Base-by-base conservation (phyloP, 64 coral and sea anemone genomes). In the Acropora tenuis region DNA sequence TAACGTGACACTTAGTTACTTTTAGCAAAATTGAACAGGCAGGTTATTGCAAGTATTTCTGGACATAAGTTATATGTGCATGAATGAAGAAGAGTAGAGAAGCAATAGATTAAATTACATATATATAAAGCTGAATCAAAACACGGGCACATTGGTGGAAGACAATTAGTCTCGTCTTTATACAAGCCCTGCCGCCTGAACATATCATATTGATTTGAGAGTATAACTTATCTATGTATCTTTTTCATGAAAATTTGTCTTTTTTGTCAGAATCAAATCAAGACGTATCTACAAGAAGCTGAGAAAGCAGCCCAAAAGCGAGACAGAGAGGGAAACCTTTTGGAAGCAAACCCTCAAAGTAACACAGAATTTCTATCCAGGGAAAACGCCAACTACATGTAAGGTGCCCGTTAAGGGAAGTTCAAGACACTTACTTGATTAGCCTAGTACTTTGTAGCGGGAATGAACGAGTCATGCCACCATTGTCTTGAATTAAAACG, bases 301-400 rank as follows among this genome's bases (percentile, higher is more conserved):
- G 82, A 84, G 59, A 84, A 10, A 84, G 82, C 63, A 9, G 82
- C 45, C 12, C 44, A 4, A 47, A 47, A 46, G 43, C 47, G 82
- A 48, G 82, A 84, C n/a, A 67, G 65, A 48, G 82, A 84, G 16
- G 61, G 82, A 72, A 84, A 84, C 49, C 43, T 49, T 49, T 18
- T 84, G 63, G 45, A n/a, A 19, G 60, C 13, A 84, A 68, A 66
- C 30, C 45, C 60, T 47, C 5, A 47, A 47, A 49, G 10, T 47
- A 49, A 6, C 8, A 44, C 12, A 16, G 2, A 5, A 8, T 13
- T 63, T 63, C 13, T 17, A 78, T 46, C 7, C 8, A 81, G 30
- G 42, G 18, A 57, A 3, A 81, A 61, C 13, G 5, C 40, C 48
- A 81, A 1, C 17, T 30, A 15, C 20, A 43, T 16, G 9, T 8